Evolutionary conservation across 2,888 invertebrate genomes (phyloP).

Genomic region (Agriopis leucophaearia): DNA sequence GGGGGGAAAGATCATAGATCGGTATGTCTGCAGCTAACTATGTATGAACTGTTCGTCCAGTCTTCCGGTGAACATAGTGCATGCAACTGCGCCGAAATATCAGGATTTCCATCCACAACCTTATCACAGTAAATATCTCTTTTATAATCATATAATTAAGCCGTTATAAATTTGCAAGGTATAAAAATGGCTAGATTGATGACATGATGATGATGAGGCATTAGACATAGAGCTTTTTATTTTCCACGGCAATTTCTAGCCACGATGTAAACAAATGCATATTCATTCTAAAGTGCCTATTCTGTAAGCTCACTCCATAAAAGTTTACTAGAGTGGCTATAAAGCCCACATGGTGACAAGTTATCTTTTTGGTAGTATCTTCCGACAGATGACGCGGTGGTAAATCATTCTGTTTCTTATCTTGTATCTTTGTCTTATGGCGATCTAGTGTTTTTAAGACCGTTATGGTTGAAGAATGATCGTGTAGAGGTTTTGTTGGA

Average conservation of each 20-base stretch:
- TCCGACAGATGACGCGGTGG: conserved; percentile 11
- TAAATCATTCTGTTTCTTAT: conserved; percentile 21
- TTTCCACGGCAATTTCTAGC: conserved; percentile 2
- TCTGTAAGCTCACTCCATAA: conserved; percentile 28
- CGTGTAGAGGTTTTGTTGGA: too few relatives aligned
- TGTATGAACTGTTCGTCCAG: too few relatives aligned
- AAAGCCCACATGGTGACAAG: conserved; percentile 23
- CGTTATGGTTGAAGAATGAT: neutral
- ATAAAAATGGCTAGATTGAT: too few relatives aligned
- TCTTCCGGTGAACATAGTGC: too few relatives aligned
- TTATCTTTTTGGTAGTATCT: conserved; percentile 30
- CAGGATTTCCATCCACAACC: too few relatives aligned
- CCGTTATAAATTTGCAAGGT: too few relatives aligned
- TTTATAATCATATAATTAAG: too few relatives aligned
- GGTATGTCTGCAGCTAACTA: too few relatives aligned
- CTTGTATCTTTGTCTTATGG: conserved; percentile 6
- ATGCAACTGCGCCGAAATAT: too few relatives aligned
- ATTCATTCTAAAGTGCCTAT: conserved; percentile 19
- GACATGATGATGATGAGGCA: neutral
- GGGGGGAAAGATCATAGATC: too few relatives aligned
- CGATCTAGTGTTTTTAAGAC: neutral
- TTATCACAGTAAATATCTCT: too few relatives aligned
- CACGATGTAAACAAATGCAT: conserved; percentile 18
- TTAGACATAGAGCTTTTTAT: neutral
- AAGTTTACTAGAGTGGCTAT: conserved; percentile 22